phyloP scores from a whole-genome alignment of 2,888 invertebrate species.

The Petrophora chlorosata region DNA sequence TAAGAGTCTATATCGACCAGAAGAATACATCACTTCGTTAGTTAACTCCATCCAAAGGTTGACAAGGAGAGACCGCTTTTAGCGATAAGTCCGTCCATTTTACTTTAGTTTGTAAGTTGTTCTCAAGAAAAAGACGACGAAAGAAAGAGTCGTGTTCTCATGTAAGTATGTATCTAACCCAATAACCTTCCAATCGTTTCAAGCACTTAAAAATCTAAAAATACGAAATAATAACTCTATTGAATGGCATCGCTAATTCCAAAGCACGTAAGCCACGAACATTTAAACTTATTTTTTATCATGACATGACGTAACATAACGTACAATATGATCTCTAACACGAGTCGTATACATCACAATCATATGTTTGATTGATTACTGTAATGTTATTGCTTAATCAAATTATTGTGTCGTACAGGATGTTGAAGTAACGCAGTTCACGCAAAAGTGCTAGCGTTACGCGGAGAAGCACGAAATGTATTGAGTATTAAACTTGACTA shows the following conservation, averaged over 20 bases:
- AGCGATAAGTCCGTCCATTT: no score
- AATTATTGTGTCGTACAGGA: slow-evolving; percentile 23
- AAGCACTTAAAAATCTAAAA: no score
- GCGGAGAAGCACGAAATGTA: not conserved
- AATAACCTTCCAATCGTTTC: no score
- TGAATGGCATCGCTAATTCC: slow-evolving; percentile 15
- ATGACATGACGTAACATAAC: slow-evolving; percentile 2
- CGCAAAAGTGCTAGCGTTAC: no score
- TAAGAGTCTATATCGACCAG: no score
- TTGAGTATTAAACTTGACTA: not conserved
- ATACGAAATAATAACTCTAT: slow-evolving; percentile 1
- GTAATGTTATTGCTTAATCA: slow-evolving; percentile 31
- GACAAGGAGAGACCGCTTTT: no score
- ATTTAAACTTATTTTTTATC: slow-evolving; percentile 1
- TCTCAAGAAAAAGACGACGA: no score
- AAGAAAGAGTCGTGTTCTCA: no score
- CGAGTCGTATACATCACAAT: slow-evolving; percentile 45
- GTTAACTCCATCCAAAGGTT: no score
- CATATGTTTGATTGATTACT: slow-evolving; percentile 45
- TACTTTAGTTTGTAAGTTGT: no score
- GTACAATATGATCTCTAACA: slow-evolving; percentile 40
- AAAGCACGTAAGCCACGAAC: slow-evolving; percentile 16
- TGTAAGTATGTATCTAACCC: no score
- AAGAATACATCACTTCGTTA: no score
- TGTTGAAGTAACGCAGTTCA: not conserved